These are phyloP conservation scores for Nemoura dubitans DNA, from an alignment of 2,888 invertebrate genomes.

Conservation along the genomic window DNA sequence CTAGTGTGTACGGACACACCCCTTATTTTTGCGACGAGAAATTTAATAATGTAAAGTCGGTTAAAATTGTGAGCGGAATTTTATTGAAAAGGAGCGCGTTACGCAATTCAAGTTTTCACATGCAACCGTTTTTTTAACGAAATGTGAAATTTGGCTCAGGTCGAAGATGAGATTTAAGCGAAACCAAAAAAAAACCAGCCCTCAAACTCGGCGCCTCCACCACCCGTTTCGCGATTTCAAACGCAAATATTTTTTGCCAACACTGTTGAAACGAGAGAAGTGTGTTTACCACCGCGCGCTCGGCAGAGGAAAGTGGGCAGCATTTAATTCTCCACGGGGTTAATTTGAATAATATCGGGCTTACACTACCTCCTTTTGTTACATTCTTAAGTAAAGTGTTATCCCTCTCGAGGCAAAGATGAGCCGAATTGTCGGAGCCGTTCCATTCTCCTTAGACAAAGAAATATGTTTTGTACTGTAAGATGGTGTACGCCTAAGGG, in stretches of 20 bases:
- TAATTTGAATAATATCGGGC: not conserved
- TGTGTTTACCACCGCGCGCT: not conserved
- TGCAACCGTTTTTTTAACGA: not conserved
- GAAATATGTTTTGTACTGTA: slow-evolving; percentile 13
- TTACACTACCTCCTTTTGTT: slow-evolving; percentile 23
- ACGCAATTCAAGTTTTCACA: slow-evolving; percentile 1
- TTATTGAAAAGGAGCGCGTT: not conserved
- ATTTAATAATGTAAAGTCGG: not conserved
- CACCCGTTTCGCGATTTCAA: not conserved
- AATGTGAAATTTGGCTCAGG: not conserved
- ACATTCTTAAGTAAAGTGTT: slow-evolving; percentile 34
- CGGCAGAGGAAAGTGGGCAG: slow-evolving; percentile 1
- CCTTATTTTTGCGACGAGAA: slow-evolving; percentile 17
- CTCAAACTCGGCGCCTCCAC: not conserved
- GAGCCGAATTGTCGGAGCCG: slow-evolving; percentile 20
- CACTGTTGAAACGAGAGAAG: not conserved
- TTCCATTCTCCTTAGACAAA: slow-evolving; percentile 34
- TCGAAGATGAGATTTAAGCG: not conserved
- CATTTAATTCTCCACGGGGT: not conserved
- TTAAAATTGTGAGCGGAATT: not conserved
- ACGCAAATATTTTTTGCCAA: not conserved
- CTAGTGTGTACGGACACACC: slow-evolving; percentile 13
- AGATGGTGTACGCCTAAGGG: not conserved
- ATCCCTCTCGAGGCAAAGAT: slow-evolving; percentile 25
- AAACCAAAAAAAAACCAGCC: not conserved